Evolutionary conservation across 64 coral and sea anemone genomes (phyloP).

Genomic region (Pocillopora verrucosa): DNA sequence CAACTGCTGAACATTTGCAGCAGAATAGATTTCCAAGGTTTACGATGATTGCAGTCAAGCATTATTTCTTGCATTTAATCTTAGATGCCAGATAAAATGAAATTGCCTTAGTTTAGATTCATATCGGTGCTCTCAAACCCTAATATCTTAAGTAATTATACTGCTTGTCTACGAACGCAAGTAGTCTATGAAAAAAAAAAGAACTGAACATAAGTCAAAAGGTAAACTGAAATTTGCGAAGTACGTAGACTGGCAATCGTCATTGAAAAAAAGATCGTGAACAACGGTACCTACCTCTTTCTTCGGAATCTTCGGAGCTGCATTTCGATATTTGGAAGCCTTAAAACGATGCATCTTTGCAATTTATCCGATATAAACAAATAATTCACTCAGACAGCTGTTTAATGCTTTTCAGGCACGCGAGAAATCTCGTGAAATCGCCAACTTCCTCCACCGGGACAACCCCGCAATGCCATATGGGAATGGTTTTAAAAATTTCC

Average conservation of each 20-base stretch:
- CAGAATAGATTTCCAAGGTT: too few species aligned
- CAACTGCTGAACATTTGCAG: too few species aligned
- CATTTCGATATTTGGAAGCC: slow-evolving; percentile 63
- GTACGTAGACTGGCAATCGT: not conserved
- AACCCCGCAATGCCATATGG: not conserved
- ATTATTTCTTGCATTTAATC: too few species aligned
- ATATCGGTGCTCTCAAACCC: too few species aligned
- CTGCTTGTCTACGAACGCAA: too few species aligned
- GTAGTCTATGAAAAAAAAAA: too few species aligned
- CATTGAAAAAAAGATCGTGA: not conserved
- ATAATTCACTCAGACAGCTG: not conserved
- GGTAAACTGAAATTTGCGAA: too few species aligned
- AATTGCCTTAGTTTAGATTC: too few species aligned
- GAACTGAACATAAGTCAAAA: too few species aligned
- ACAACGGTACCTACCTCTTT: slow-evolving; percentile 27
- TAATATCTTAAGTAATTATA: too few species aligned
- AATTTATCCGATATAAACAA: not conserved
- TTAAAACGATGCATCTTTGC: slow-evolving; percentile 52
- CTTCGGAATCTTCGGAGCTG: slow-evolving; percentile 44
- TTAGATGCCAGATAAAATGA: too few species aligned
- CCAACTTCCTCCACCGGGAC: not conserved
- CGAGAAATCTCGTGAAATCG: not conserved
- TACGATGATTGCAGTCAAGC: too few species aligned
- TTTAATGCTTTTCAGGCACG: not conserved
- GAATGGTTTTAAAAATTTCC: not conserved